Base-by-base conservation (phyloP, 2,888 invertebrate genomes). In the Nipponacmea schrenckii region DNA sequence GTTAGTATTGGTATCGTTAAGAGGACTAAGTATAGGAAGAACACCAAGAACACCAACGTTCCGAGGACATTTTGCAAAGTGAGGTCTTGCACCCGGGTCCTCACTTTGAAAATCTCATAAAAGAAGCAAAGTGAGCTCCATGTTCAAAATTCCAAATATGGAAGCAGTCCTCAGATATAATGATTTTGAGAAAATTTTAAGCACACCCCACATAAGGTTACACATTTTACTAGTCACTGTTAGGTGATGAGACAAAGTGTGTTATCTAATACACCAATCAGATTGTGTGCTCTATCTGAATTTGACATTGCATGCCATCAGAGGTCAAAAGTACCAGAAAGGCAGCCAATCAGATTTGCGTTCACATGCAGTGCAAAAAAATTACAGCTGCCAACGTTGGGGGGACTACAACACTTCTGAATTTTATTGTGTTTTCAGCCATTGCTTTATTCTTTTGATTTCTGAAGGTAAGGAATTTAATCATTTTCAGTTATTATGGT, bases 21-120 rank as follows among this genome's bases (percentile, higher is more conserved):
- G 56, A 56, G 56, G 56, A 56, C 20, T 24, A 10, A 20, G 8
- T 56, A 20, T 56, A 56, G 20, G 56, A 24, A 56, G 56, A 39
- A 39, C n/a, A n/a, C n/a, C n/a, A n/a, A n/a, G n/a, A 48, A 48
- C 56, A 56, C 56, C 56, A 56, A 56, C 56, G 56, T 56, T 56
- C 56, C 56, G 56, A 56, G 56, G 56, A 56, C 56, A 24, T 56
- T 56, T 56, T 56, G 56, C 56, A 56, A 56, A 56, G 56, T 56
- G 56, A 56, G 56, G 56, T 24, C 56, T 56, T 56, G 56, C 56
- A 20, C 56, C 10, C 56, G 56, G 56, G 56, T 56, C 56, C 56
- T 56, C 56, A 56, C 56, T 56, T 56, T 56, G 56, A 56, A 56
- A 56, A 14, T 56, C 56, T 56, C 56, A 56, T 10, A 20, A 56